A percentile compares a stretch with the other conserved stretches of the same genome.
These are phyloP conservation scores for Actinia tenebrosa DNA, from an alignment of 64 coral and sea anemone genomes.

Conservation along the genomic window DNA sequence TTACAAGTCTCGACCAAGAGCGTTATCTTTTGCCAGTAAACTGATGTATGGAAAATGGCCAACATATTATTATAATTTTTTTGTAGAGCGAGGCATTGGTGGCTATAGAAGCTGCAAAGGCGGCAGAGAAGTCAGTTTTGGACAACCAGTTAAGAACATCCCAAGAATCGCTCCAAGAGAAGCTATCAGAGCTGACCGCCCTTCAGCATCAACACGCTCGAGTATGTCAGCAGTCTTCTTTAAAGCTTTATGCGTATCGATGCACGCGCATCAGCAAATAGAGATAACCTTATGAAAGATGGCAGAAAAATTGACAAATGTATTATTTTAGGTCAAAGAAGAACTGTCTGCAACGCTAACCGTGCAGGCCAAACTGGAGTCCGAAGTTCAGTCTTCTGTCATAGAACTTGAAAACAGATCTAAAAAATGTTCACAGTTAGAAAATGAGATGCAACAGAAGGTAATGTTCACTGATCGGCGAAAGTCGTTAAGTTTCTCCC, in stretches of 20 bases:
- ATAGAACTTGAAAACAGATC: constrained; percentile 68
- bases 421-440: constrained; percentile 60
- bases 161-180: constrained; percentile 80
- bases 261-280: neutral
- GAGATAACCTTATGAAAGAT: too few species aligned
- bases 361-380: constrained; percentile 53
- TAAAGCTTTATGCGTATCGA: neutral
- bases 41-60: too few species aligned
- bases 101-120: constrained; percentile 84
- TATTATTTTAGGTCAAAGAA: constrained; percentile 52
- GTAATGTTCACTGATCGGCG: neutral
- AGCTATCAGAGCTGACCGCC: constrained; percentile 68
- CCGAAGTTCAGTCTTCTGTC: constrained; percentile 54
- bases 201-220: constrained; percentile 72
- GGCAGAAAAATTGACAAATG: too few species aligned
- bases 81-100: constrained; percentile 68
- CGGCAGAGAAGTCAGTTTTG: constrained; percentile 86
- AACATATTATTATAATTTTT: neutral
- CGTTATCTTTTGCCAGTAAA: too few species aligned
- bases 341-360: constrained; percentile 40
- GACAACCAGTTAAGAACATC: constrained; percentile 70
- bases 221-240: constrained; percentile 27
- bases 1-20: too few species aligned
- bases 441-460: constrained; percentile 67
- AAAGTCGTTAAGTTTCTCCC: too few species aligned